Evolutionary conservation across 2,113 vertebrate genomes (phyloP).

Genomic region (Irena cyanogastra): DNA sequence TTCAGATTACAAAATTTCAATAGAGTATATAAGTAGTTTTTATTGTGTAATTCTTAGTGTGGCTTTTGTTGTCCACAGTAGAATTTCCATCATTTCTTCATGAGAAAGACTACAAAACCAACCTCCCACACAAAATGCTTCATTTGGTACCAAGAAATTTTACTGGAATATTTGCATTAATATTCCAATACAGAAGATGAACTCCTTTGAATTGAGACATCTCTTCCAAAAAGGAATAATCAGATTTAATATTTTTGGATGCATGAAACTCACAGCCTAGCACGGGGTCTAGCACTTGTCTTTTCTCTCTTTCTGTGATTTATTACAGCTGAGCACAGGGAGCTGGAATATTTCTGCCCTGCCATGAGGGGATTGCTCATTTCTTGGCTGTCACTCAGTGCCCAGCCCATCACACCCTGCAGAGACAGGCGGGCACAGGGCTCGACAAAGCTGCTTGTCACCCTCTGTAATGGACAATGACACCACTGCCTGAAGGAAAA

Average conservation of each 20-base stretch:
- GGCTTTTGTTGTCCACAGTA: not conserved
- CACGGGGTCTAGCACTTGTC: not conserved
- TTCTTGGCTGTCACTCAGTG: slow-evolving; percentile 43
- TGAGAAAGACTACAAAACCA: not conserved
- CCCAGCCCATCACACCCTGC: not conserved
- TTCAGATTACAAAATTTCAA: not conserved
- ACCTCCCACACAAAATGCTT: not conserved
- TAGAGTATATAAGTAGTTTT: not conserved
- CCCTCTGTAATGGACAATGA: not conserved
- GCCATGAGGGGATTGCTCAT: slow-evolving; percentile 44
- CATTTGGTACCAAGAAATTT: not conserved
- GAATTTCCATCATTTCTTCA: not conserved
- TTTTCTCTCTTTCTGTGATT: not conserved
- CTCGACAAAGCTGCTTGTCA: slow-evolving; percentile 35
- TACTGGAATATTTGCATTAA: not conserved
- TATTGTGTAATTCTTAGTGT: not conserved
- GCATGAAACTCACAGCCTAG: not conserved
- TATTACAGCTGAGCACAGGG: not conserved
- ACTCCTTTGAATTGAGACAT: not conserved
- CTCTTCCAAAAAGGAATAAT: not conserved
- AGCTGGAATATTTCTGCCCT: not conserved
- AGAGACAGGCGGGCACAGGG: not conserved
- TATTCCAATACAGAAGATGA: not conserved
- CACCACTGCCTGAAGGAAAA: slow-evolving; percentile 3
- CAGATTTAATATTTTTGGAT: not conserved